Evolutionary conservation across 2,113 vertebrate species (phyloP).

Genomic region (Genyomyrus donnyi): DNA sequence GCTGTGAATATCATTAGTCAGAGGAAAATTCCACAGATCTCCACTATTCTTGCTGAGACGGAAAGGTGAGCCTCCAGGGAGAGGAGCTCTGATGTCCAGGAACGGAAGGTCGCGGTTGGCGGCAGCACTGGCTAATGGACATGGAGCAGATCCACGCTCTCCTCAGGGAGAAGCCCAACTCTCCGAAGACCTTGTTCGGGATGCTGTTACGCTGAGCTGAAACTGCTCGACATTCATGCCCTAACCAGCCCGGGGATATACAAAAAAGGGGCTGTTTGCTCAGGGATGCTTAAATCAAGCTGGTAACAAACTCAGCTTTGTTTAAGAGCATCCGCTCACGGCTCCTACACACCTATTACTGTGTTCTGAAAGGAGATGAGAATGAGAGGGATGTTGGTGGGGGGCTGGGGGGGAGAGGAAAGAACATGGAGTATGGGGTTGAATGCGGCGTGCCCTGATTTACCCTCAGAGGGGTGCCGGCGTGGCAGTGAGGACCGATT

Average conservation of each 20-base stretch:
- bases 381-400: background rate
- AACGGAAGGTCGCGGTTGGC: background rate
- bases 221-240: background rate
- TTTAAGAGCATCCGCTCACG: background rate
- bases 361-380: background rate
- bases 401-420: background rate
- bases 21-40: background rate
- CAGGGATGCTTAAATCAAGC: background rate
- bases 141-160: background rate
- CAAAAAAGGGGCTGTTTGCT: background rate
- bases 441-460: background rate
- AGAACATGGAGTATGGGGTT: background rate
- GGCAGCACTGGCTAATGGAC: background rate
- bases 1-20: slow-evolving; percentile 7
- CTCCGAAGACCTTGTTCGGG: background rate
- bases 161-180: background rate
- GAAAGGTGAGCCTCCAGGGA: background rate
- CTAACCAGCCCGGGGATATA: background rate
- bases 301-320: background rate
- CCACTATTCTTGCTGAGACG: background rate
- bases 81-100: background rate
- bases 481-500: background rate
- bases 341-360: background rate
- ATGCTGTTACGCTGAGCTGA: background rate
- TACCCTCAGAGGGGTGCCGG: background rate